Conservation (phyloP, 2,888 invertebrate genomes). For the Mesoligia furuncula region DNA sequence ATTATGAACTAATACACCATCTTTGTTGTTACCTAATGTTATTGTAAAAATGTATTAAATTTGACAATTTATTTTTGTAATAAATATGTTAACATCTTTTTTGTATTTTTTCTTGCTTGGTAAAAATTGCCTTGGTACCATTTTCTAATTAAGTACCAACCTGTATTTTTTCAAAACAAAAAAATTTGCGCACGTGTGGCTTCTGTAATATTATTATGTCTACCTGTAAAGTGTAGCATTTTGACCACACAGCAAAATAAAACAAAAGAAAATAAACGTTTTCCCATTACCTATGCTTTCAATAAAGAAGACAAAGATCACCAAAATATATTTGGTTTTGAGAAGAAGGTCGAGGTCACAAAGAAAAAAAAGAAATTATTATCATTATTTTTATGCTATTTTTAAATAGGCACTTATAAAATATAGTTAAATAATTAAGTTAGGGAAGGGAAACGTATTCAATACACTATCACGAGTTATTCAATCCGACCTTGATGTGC, state of each 20-base stretch:
- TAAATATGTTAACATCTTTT: conserved; percentile 65
- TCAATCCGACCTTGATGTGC: conserved; percentile 42
- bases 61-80: conserved; percentile 73
- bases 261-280: no score
- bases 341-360: no score
- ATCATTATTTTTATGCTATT: no score
- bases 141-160: not conserved
- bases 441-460: conserved; percentile 8
- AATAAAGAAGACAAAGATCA: no score
- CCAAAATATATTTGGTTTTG: no score
- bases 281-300: no score
- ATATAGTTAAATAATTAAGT: not conserved
- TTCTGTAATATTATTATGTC: no score
- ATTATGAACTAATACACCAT: conserved; percentile 55
- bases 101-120: conserved; percentile 5
- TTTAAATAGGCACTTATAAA: no score
- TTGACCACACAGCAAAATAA: no score
- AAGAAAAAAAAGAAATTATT: no score
- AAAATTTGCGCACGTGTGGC: no score
- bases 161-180: not conserved
- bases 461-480: conserved; percentile 17
- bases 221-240: no score
- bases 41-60: conserved; percentile 67
- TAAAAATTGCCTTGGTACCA: not conserved
- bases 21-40: conserved; percentile 73